Percentiles rank a stretch among this genome's conserved stretches.
Evolutionary conservation across 2,113 vertebrate genomes (phyloP).

Genomic region (Gambusia affinis): DNA sequence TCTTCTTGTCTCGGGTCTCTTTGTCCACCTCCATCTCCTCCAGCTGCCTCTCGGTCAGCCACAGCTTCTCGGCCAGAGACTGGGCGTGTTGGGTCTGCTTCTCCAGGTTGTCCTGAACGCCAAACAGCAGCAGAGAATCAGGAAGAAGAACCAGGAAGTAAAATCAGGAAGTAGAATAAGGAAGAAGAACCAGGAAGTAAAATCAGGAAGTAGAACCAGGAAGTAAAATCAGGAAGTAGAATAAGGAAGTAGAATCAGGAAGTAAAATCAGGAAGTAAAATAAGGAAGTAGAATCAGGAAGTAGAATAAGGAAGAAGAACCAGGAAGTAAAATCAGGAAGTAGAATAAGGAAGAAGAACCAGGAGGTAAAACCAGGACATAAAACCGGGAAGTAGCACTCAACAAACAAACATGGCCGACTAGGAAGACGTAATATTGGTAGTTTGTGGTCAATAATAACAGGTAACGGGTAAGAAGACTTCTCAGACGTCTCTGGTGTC

Average conservation of each 20-base stretch:
- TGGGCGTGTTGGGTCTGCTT: constrained; percentile 74
- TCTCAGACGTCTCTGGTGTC: too few species aligned
- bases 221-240: too few species aligned
- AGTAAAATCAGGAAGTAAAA: too few species aligned
- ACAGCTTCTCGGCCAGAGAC: constrained; percentile 77
- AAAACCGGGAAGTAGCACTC: too few species aligned
- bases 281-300: too few species aligned
- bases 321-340: too few species aligned
- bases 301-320: neutral
- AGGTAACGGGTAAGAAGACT: too few species aligned
- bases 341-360: neutral
- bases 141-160: neutral
- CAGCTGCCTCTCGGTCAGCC: constrained; percentile 76
- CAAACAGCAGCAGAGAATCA: neutral
- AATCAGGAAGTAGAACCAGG: too few species aligned
- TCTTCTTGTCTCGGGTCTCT: constrained; percentile 69
- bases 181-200: neutral
- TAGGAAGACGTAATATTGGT: too few species aligned
- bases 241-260: neutral
- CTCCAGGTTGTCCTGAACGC: constrained; percentile 77
- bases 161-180: neutral
- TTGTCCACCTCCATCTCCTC: constrained; percentile 73
- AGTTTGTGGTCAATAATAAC: too few species aligned
- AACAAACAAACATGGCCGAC: too few species aligned
- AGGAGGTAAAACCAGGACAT: too few species aligned